phyloP scores from a whole-genome alignment of 2,797 vertebrate genomes.

The Sphaeramia orbicularis region DNA sequence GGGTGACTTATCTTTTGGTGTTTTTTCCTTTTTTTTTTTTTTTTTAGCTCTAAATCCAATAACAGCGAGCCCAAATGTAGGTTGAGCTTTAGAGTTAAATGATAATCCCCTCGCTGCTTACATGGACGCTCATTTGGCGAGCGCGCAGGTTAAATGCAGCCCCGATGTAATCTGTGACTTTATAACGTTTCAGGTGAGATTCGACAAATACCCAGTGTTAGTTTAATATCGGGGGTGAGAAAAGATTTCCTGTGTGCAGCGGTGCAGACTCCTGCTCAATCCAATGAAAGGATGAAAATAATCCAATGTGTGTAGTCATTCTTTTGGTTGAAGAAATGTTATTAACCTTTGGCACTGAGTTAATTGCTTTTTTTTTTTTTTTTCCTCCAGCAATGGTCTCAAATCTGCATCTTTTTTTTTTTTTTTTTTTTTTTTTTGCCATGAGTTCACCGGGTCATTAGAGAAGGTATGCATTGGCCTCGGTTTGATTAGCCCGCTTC shows the following conservation, averaged over 20 bases:
- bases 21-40: no score
- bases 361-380: slow-evolving; percentile 82
- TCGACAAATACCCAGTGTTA: slow-evolving; percentile 67
- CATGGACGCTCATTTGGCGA: slow-evolving; percentile 65
- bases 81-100: slow-evolving; percentile 33
- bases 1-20: slow-evolving; percentile 26
- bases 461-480: slow-evolving; percentile 45
- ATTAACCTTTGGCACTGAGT: slow-evolving; percentile 81
- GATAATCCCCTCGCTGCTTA: slow-evolving; percentile 54
- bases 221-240: slow-evolving; percentile 68
- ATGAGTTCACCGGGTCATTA: slow-evolving; percentile 44
- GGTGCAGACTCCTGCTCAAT: slow-evolving; percentile 78
- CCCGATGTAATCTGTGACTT: slow-evolving; percentile 62
- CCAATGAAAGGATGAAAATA: slow-evolving; percentile 60
- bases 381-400: slow-evolving; percentile 36
- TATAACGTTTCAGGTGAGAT: slow-evolving; percentile 53
- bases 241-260: slow-evolving; percentile 78
- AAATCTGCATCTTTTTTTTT: slow-evolving; percentile 59
- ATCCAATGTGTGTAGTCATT: slow-evolving; percentile 61
- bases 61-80: slow-evolving; percentile 27
- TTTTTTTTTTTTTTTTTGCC: slow-evolving; percentile 43
- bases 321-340: slow-evolving; percentile 67
- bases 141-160: slow-evolving; percentile 66
- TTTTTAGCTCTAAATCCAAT: slow-evolving; percentile 31
- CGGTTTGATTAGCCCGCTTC: slow-evolving; percentile 51